Conservation (phyloP, 2,113 vertebrate species). For the Leptocoma aspasia region DNA sequence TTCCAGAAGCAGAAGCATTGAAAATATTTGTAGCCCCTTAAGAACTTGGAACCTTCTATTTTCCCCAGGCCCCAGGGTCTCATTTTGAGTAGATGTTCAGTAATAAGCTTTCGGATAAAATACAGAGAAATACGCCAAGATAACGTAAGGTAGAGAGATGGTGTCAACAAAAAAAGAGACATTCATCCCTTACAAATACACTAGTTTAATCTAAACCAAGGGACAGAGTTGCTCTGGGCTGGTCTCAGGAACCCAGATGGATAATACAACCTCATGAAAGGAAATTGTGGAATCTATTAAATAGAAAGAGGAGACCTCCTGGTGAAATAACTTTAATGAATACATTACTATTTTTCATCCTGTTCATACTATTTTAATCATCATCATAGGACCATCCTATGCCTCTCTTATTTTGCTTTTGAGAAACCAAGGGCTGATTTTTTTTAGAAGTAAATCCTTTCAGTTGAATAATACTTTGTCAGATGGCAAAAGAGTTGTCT, state of each 20-base stretch:
- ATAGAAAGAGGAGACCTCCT: neutral
- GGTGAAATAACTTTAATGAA: neutral
- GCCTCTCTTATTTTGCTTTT: neutral
- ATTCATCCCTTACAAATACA: neutral
- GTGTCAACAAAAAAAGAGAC: neutral
- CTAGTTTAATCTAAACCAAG: neutral
- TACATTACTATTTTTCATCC: neutral
- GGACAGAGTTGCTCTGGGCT: neutral
- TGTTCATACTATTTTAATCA: neutral
- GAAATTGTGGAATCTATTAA: neutral
- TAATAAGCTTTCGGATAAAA: neutral
- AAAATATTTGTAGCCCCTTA: neutral
- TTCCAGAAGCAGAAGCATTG: neutral
- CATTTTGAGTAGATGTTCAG: neutral
- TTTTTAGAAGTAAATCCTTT: neutral
- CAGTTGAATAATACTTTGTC: neutral
- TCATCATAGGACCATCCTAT: neutral
- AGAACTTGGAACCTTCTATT: neutral
- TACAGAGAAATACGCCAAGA: neutral
- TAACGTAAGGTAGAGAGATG: neutral
- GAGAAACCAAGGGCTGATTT: neutral
- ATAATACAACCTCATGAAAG: neutral
- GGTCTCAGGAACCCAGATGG: neutral
- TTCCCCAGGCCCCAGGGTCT: neutral
- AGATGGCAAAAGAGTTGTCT: neutral